Evolutionary conservation across 2,797 vertebrate species (phyloP).

Genomic region (Platalea minor): DNA sequence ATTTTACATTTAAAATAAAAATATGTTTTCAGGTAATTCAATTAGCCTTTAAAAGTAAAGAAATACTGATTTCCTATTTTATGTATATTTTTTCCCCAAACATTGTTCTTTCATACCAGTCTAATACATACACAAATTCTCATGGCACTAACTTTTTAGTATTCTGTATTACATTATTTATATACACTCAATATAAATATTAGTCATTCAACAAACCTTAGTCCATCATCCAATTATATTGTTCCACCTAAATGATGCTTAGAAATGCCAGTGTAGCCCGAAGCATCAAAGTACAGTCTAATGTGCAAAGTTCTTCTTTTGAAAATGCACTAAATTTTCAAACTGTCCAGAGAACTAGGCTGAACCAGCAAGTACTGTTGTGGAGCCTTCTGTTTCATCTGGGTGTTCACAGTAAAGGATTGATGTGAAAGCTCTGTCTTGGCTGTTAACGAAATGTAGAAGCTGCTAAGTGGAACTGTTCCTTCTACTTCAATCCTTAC

Average conservation of each 20-base stretch:
- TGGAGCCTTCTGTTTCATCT: conserved; percentile 8
- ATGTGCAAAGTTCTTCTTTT: conserved; percentile 75
- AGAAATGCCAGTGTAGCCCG: not conserved
- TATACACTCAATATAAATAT: not conserved
- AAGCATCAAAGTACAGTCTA: conserved; percentile 34
- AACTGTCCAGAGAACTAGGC: conserved; percentile 4
- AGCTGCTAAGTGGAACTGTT: not conserved
- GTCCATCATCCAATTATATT: not conserved
- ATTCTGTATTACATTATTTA: not conserved
- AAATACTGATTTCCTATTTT: not conserved
- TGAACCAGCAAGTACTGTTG: not conserved
- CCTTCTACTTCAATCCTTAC: not conserved
- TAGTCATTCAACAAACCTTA: not conserved
- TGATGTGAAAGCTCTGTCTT: not conserved
- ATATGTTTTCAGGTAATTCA: not conserved
- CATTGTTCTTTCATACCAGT: not conserved
- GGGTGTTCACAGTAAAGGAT: not conserved
- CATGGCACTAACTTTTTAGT: not conserved
- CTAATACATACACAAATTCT: not conserved
- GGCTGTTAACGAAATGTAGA: not conserved
- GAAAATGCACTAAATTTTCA: conserved; percentile 82
- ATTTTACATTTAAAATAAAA: not conserved
- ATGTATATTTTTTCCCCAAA: not conserved
- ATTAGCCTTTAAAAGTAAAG: not conserved
- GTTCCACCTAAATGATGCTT: not conserved